Conservation (phyloP, 2,797 vertebrate genomes). For the Geotria australis region DNA sequence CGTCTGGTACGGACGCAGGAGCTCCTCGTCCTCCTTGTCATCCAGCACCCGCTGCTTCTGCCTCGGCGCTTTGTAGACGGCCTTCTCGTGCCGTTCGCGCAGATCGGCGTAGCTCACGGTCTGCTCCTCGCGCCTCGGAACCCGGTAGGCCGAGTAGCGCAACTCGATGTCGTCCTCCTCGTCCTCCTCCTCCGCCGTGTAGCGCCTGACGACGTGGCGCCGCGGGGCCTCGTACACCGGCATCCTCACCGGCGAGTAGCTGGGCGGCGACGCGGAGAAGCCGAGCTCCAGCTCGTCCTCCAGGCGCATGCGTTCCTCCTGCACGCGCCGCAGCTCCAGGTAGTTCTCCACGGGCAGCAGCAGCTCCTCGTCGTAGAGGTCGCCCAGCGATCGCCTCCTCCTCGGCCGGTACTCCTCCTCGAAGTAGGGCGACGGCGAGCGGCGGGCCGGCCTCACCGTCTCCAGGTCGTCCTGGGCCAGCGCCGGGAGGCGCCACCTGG, state of each 20-base stretch:
- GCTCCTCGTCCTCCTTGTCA: conserved; percentile 59
- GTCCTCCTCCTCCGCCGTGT: conserved; percentile 22
- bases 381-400: conserved; percentile 52
- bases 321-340: conserved; percentile 67
- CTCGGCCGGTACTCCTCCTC: conserved; percentile 45
- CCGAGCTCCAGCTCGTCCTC: conserved; percentile 72
- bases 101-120: conserved; percentile 52
- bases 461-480: conserved; percentile 76
- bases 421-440: conserved; percentile 45
- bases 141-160: conserved; percentile 46
- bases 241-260: conserved; percentile 62
- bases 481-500: conserved; percentile 51
- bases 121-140: conserved; percentile 56
- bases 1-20: conserved; percentile 43
- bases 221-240: conserved; percentile 49
- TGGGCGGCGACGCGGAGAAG: conserved; percentile 73
- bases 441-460: conserved; percentile 68
- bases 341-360: conserved; percentile 72
- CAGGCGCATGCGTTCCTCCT: conserved; percentile 69
- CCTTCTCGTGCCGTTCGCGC: conserved; percentile 47
- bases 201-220: conserved; percentile 17
- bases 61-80: conserved; percentile 32
- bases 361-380: conserved; percentile 74
- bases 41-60: conserved; percentile 51
- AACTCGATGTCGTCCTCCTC: conserved; percentile 17